phyloP scores from a whole-genome alignment of 2,113 vertebrate species.

The Sclerurus mexicanus region DNA sequence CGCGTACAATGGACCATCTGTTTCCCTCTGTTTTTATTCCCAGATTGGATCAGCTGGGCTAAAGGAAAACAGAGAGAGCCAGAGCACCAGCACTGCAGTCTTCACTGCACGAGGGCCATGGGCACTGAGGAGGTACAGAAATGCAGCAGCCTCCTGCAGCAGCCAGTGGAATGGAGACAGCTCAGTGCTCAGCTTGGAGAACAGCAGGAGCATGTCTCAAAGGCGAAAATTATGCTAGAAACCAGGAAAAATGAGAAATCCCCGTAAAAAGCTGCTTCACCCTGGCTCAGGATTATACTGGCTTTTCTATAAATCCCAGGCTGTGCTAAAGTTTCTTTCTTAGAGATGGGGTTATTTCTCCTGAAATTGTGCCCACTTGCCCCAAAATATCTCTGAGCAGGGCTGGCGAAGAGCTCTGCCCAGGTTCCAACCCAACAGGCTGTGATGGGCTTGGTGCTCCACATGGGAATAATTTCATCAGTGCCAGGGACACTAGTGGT shows the following conservation, averaged over 20 bases:
- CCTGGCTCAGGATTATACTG: neutral
- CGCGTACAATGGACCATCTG: constrained; percentile 36
- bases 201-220: neutral
- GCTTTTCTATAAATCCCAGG: neutral
- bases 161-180: neutral
- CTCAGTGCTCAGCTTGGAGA: accelerated
- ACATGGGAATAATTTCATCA: neutral
- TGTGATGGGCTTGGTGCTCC: neutral
- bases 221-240: neutral
- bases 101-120: neutral
- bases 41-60: constrained; percentile 33
- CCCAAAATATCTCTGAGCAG: neutral
- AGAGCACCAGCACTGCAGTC: neutral
- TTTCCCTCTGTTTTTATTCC: constrained; percentile 66
- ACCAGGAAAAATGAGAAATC: neutral
- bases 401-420: neutral
- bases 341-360: neutral
- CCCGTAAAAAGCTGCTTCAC: neutral
- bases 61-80: neutral
- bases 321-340: neutral
- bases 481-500: neutral
- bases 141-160: neutral
- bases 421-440: neutral
- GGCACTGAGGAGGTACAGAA: neutral
- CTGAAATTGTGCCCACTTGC: neutral